Evolutionary conservation across 2,797 vertebrate genomes (phyloP), one percentile per base, ranked within the genome.

Genomic region (Eidolon dupreanum): DNA sequence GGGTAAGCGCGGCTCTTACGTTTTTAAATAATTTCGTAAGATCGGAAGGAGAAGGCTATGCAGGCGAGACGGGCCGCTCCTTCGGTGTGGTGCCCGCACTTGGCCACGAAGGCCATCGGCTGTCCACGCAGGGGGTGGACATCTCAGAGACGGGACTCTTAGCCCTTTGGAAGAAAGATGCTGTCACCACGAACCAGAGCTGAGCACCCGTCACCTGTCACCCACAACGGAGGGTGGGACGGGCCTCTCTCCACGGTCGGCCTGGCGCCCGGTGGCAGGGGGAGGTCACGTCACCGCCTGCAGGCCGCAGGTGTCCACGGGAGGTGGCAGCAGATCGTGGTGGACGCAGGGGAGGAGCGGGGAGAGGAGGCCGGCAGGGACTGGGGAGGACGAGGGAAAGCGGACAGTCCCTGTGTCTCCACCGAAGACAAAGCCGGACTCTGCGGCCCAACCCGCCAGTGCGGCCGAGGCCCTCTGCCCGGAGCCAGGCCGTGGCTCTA

Each of bases 251-350:
- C n/a, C 8, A 4, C 1, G 16, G 17, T 82, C 66, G 19, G 88
- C 74, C 77, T 59, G 49, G 49, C 15, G 1, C 16, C 49, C 4
- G 46, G 49, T 16, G 49, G 49, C 49, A 16, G 49, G 49, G 49
- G 49, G 49, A 49, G 49, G n/a, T 31, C n/a, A 6, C 38, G 1
- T 26, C 19, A 16, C 51, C 81, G 63, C 38, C 81, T 93, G 95
- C 88, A 93, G 82, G 46, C 68, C 22, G 1, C 59, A 38, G 55
- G 46, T 59, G 59, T 36, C 95, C 97, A 95, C 91, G 68, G 73
- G 96, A 95, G 96, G 49, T 49, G 97, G 95, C 43, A 53, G 78
- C 36, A 73, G 46, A 49, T 13, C 46, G 46, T 3, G 13, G 46
- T 15, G 49, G 49, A 49, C 15, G 49, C 49, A 5, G 49, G 49